These are phyloP conservation scores for Capitella teleta DNA, from an alignment of 1,140 invertebrate species.

Conservation along the genomic window DNA sequence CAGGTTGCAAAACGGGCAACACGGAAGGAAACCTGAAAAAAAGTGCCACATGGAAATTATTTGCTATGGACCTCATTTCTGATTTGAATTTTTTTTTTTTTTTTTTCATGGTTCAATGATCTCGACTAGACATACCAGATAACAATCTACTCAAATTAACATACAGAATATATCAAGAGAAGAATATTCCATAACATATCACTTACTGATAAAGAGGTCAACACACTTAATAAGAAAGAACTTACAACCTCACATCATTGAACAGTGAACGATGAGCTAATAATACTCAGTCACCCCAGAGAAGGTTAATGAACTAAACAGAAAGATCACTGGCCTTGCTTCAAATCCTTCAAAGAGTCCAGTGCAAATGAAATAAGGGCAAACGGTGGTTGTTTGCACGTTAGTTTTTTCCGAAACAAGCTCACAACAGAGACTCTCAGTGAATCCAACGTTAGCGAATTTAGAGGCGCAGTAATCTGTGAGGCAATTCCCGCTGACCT, in stretches of 20 bases:
- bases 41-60: background rate
- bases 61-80: background rate
- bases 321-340: too few relatives aligned
- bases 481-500: constrained; percentile 50
- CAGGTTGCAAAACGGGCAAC: constrained; percentile 68
- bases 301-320: too few relatives aligned
- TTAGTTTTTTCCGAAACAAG: constrained; percentile 41
- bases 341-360: constrained; percentile 87
- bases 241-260: too few relatives aligned
- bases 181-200: background rate
- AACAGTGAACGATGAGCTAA: too few relatives aligned
- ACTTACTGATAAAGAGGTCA: background rate
- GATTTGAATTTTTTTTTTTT: background rate
- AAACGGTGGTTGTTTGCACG: constrained; percentile 77
- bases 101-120: background rate
- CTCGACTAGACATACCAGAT: background rate
- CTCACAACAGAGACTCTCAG: constrained; percentile 55
- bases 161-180: background rate
- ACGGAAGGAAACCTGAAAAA: constrained; percentile 37
- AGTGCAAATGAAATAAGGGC: constrained; percentile 88
- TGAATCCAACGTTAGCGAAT: constrained; percentile 82
- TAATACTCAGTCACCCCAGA: too few relatives aligned
- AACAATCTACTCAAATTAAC: background rate
- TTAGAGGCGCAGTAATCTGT: constrained; percentile 94
- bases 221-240: too few relatives aligned